Base-by-base conservation (phyloP, 2,797 vertebrate species). In the Tragopan temminckii region DNA sequence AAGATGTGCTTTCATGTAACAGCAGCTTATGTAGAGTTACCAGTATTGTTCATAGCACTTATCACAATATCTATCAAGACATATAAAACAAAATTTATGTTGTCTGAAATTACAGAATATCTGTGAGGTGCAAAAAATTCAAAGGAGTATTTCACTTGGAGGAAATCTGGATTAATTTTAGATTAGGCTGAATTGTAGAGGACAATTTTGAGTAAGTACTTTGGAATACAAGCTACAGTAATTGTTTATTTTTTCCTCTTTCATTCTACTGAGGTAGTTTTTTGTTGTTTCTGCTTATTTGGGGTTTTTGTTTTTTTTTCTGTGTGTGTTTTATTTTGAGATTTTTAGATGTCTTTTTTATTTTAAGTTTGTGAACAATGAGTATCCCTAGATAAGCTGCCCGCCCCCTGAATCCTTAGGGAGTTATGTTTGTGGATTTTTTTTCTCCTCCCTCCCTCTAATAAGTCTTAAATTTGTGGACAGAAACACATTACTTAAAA, bases 1-100 rank as follows among this genome's bases (percentile, higher is more conserved):
- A 95, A 94, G 94, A 95, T 2, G 85, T 88, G 93, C 92, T 93
- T 78, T 24, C 46, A 66, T n/a, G 89, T 94, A 90, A 74, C 23
- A 95, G 91, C 94, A 97, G 96, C 97, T 97, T 97, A 97, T 93
- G 94, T 96, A 96, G 97, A 97, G 96, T 93, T 89, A 95, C 85
- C 67, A 88, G 33, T 6, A 78, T 6, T 55, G 21, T 19, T 40
- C 43, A 77, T 0, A 61, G 25, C 31, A 72, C 17, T 31, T n/a
- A 13, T 0, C 33, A 3, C 1, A 25, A 42, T 20, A 45, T 42
- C 55, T 80, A 23, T 24, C 13, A 83, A 71, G 43, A 52, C 6
- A 5, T 0, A 1, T 4, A n/a, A 66, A 45, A 3, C 27, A 52
- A 45, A n/a, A 19, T 13, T 66, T 14, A 0, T 8, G 42, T 8